Base-by-base conservation (phyloP, 2,888 invertebrate genomes). In the Cryptus armator region DNA sequence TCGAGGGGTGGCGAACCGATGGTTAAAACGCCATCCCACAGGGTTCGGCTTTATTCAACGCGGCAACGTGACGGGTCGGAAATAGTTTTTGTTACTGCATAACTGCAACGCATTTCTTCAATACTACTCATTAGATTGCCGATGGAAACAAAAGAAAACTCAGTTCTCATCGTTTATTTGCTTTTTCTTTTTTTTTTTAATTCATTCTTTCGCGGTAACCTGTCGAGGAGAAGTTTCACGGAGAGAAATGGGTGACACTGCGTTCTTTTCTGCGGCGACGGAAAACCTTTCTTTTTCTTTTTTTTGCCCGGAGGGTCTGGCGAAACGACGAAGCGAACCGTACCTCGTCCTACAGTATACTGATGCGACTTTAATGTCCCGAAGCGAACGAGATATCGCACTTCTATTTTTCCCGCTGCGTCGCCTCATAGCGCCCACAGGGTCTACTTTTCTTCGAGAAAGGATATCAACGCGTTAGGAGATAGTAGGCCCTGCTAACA, bases 311-410 rank as follows among this genome's bases (percentile, higher is more conserved):
- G 71, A 71, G 71, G 66, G 67, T 70, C 67, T 64, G 48, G 71
- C 66, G 71, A 79, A 72, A 76, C 84, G 84, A 59, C 75, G 59
- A 46, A 70, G 51, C 59, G 24, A 51, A 43, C 14, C 64, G 24
- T 53, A 64, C 68, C 80, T 70, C 51, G 19, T 62, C 48, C 62
- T 64, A 68, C 66, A 70, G 53, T 48, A 71, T 56, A 64, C 78
- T 84, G 84, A 84, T 84, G 84, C 74, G 81, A 84, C 81, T 84
- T 84, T 84, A 84, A 84, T 84, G 84, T 81, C 78, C 78, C 84
- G 68, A 48, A 46, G 67, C 80, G 43, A 67, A 48, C 44, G 67
- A 84, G 80, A 84, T 84, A 84, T 81, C 84, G 80, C 56, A 66
- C 16, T 71, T 72, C 64, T 19, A 59, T 24, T 79, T 44, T 53